A percentile compares a stretch with the other conserved stretches of the same genome.
Conservation (phyloP, 2,113 vertebrate species). For the Pterocles orientalis region DNA sequence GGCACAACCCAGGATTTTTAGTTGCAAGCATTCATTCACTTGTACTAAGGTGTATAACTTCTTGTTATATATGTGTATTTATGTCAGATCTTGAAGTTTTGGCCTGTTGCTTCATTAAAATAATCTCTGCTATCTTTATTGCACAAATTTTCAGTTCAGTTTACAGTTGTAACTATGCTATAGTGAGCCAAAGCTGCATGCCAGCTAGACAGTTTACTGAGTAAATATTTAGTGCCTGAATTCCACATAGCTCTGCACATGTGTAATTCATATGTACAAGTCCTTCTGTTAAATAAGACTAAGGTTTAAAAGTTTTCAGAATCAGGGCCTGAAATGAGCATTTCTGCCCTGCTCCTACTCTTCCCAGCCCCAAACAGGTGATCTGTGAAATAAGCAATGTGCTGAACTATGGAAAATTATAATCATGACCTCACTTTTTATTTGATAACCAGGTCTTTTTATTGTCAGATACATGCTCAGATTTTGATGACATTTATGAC, state of each 20-base stretch:
- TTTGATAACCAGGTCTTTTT: conserved; percentile 29
- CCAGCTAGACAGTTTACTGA: not conserved
- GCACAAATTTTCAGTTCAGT: not conserved
- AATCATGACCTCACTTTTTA: not conserved
- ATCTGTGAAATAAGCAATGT: not conserved
- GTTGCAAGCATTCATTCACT: not conserved
- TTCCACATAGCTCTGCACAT: not conserved
- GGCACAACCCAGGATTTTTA: not conserved
- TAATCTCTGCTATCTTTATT: not conserved
- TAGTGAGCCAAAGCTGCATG: not conserved
- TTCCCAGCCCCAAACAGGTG: not conserved
- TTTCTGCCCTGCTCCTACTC: not conserved
- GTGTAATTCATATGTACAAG: not conserved
- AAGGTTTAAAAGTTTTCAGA: not conserved
- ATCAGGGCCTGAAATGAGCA: not conserved
- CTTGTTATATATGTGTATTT: not conserved
- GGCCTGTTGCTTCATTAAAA: not conserved
- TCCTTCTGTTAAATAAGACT: not conserved
- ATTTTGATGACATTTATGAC: conserved; percentile 19
- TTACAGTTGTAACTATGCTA: not conserved
- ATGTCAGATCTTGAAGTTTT: not conserved
- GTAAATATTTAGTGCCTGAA: not conserved
- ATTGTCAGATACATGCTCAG: conserved; percentile 7
- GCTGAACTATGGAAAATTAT: not conserved
- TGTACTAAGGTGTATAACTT: not conserved